These are phyloP conservation scores for Parotia lawesii DNA, from an alignment of 2,113 vertebrate species.

Conservation along the genomic window DNA sequence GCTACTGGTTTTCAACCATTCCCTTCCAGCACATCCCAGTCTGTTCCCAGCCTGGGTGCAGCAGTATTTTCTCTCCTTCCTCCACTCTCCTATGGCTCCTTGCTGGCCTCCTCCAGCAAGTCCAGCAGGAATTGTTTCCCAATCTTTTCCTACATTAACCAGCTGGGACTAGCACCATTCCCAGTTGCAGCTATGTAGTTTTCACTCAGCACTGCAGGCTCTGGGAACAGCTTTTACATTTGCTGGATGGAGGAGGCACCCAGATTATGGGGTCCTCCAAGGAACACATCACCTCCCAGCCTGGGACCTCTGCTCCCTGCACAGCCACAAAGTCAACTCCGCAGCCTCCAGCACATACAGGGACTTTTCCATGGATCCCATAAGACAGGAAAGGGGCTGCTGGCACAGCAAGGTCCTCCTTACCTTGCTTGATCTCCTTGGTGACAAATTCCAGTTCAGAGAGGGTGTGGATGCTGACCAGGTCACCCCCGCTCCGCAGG, in stretches of 20 bases:
- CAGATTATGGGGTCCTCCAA: background rate
- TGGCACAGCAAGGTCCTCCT: background rate
- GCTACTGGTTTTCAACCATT: background rate
- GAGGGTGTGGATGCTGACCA: slow-evolving; percentile 92
- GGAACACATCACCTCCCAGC: background rate
- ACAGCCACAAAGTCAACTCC: background rate
- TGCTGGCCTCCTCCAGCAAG: background rate
- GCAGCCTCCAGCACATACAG: background rate
- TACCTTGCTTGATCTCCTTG: slow-evolving; percentile 85
- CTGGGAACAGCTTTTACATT: background rate
- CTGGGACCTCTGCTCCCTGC: background rate
- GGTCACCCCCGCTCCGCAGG: slow-evolving; percentile 83
- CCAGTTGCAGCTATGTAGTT: background rate
- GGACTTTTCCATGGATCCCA: background rate
- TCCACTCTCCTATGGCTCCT: background rate
- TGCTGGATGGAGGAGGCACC: background rate
- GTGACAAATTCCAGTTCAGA: slow-evolving; percentile 91
- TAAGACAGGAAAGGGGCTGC: background rate
- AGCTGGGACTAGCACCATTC: background rate
- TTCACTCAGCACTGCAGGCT: background rate
- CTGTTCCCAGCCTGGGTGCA: background rate
- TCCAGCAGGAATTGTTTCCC: background rate
- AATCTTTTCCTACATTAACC: background rate
- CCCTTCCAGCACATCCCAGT: background rate
- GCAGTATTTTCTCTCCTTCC: background rate